Evolutionary conservation across 2,797 vertebrate genomes (phyloP).

Genomic region (Clarias fuscus): DNA sequence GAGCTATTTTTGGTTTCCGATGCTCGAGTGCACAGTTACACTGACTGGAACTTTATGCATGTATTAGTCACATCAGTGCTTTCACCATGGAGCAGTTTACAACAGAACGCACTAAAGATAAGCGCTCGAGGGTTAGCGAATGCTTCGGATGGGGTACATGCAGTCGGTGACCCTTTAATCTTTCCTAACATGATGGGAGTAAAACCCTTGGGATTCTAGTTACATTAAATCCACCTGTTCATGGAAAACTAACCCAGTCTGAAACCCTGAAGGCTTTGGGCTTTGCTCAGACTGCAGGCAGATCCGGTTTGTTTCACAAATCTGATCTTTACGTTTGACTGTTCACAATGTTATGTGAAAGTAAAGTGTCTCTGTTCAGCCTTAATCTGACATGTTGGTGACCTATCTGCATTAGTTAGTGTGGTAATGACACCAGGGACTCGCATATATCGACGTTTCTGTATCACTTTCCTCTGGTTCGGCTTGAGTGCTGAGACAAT

Average conservation of each 20-base stretch:
- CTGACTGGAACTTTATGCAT: not conserved
- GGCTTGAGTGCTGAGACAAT: too few relatives aligned
- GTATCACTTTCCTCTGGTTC: too few relatives aligned
- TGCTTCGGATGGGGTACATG: not conserved
- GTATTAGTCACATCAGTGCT: conserved; percentile 12
- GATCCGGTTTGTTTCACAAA: too few relatives aligned
- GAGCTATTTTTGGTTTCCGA: not conserved
- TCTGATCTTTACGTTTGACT: too few relatives aligned
- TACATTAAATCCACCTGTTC: not conserved
- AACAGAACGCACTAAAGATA: not conserved
- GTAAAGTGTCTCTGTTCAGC: too few relatives aligned
- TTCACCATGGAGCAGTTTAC: not conserved
- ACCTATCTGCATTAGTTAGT: too few relatives aligned
- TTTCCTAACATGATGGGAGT: not conserved
- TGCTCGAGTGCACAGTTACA: not conserved
- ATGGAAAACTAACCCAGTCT: not conserved
- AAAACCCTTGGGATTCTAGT: not conserved
- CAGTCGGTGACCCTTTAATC: not conserved
- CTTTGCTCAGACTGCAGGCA: too few relatives aligned
- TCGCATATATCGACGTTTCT: too few relatives aligned
- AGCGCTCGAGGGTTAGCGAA: not conserved
- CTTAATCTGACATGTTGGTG: too few relatives aligned
- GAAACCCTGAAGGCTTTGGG: not conserved
- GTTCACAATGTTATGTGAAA: too few relatives aligned
- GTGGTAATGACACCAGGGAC: too few relatives aligned